Base-by-base conservation (phyloP, 2,888 invertebrate species). In the Cylloceria caligata region DNA sequence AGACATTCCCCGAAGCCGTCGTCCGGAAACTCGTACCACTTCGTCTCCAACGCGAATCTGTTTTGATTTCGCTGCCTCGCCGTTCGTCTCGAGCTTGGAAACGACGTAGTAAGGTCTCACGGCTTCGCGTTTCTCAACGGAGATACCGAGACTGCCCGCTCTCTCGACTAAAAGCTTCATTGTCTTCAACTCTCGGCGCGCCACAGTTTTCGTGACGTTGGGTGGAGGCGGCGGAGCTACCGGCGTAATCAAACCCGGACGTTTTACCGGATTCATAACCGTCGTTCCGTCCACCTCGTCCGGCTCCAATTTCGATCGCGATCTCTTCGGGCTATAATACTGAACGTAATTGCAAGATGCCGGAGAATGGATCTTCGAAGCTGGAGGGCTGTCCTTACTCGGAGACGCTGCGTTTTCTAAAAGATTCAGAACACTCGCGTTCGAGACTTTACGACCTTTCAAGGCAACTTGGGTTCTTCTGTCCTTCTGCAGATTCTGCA, bases 21-120 rank as follows among this genome's bases (percentile, higher is more conserved):
- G 93, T 0, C 95, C 95, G 83, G 94, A 94, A 52, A 95, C 94
- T 76, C 94, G 93, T 3, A 95, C 93, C 34, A 95, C 93, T 86
- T 95, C 94, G 87, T 95, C 95, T 1, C 94, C 94, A 6, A 94
- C 90, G 55, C 92, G 90, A 55, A 95, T 93, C 39, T 94, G 91
- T 19, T 94, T 94, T 52, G 90, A 91, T 42, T 85, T 91, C 0
- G 87, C 88, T 0, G 92, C 92, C 6, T 88, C 91, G 0, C 91
- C 91, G 3, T 86, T 83, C 0, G 81, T 64, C 30, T 92, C 90
- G 74, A 92, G 82, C 45, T 84, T 88, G 0, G 91, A 87, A 19
- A 92, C 88, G 3, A 92, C 88, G 73, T 89, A 92, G 52, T 87
- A 91, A 0, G 91, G 88, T 36, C 90, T 87, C 0, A 87, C 91